A percentile compares a stretch with the other conserved stretches of the same genome.
Evolutionary conservation across 2,113 vertebrate species (phyloP).

Genomic region (Hippocampus comes): DNA sequence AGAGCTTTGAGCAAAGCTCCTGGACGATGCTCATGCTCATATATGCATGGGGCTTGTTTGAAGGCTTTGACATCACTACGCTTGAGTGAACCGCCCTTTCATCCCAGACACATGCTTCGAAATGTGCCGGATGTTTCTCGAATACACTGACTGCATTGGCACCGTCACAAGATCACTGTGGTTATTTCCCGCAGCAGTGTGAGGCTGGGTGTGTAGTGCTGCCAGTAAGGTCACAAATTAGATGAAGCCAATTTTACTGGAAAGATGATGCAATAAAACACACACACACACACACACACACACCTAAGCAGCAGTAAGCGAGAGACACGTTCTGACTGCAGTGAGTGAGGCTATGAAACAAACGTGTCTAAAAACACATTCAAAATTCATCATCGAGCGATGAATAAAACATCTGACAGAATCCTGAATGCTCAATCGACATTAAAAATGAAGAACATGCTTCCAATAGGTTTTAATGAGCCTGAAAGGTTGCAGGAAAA

Average conservation of each 20-base stretch:
- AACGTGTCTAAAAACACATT: conserved; percentile 49
- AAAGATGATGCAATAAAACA: conserved; percentile 21
- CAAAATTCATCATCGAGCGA: conserved; percentile 47
- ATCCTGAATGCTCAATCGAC: conserved; percentile 49
- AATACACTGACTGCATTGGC: background rate
- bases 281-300: background rate
- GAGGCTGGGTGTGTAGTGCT: background rate
- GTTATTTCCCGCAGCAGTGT: conserved; percentile 7
- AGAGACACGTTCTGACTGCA: conserved; percentile 23
- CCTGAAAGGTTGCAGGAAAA: conserved; percentile 45
- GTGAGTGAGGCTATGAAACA: conserved; percentile 31
- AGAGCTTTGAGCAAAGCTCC: conserved; percentile 35
- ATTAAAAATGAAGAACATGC: conserved; percentile 57
- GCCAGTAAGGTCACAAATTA: conserved; percentile 12
- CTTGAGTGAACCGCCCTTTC: conserved; percentile 29
- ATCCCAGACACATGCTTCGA: conserved; percentile 13
- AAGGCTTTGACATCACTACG: conserved; percentile 20
- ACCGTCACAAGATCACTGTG: conserved; percentile 17
- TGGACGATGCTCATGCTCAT: conserved; percentile 20
- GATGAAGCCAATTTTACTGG: conserved; percentile 8
- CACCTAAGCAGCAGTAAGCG: background rate
- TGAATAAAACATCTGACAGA: conserved; percentile 68
- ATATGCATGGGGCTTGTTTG: conserved; percentile 7
- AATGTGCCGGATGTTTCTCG: background rate
- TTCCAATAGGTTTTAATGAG: conserved; percentile 63